Base-by-base conservation (phyloP, 64 coral and sea anemone genomes). In the Montipora capricornis region DNA sequence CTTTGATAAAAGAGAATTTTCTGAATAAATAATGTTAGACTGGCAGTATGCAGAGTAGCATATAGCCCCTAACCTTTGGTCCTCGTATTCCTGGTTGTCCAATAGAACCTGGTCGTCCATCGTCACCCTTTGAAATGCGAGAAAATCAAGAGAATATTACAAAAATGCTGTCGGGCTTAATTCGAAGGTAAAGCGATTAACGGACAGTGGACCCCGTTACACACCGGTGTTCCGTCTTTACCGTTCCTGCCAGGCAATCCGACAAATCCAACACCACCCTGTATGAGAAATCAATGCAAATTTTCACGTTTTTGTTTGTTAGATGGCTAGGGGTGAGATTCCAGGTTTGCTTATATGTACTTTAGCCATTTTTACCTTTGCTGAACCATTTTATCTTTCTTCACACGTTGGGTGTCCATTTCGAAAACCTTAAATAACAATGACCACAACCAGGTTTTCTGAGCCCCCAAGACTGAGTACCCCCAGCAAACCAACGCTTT, bases 231-330 rank as follows among this genome's bases (percentile, higher is more conserved):
- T 10, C 82, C 82, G 9, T 69, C 17, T 20, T 86, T 70, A 2
- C 82, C 82, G 17, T 86, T 16, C 48, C 45, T 70, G 45, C 82
- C 82, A 73, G 66, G 44, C 66, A 73, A 8, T 20, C 82, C 82
- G 9, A 19, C 46, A n/a, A 20, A 71, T 70, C 82, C 82, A 0
- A 16, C 6, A 19, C 45, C 67, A 5, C 82, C 82, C 82, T 86
- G 26, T 50, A 12, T 22, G 26, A 73, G 66, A 86, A 64, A 57
- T 57, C 6, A 11, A 11, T 57, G 11, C 53, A 57, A 8, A 8
- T 57, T 57, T 11, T 57, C 53, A 57, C 11, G 5, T 8, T 57
- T 8, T 57, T 16, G 64, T 12, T 16, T 20, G 17, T n/a, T 16
- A 0, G 17, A 37, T 37, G 37, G 37, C 37, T 37, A 37, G 37